Base-by-base conservation (phyloP, 2,888 invertebrate species). In the Ecdyonurus torrentis region DNA sequence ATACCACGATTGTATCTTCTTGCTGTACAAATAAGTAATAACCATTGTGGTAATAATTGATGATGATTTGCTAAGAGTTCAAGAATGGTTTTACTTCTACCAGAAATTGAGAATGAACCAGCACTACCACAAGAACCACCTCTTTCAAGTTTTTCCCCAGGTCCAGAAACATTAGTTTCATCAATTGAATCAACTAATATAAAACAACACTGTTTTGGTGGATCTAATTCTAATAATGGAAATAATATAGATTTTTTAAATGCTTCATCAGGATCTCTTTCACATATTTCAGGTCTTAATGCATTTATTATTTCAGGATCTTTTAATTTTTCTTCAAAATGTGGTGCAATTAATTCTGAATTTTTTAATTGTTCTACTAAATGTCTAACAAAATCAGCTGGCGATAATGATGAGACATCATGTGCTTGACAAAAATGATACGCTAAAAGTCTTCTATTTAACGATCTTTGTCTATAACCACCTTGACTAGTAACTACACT, bases 171-270 rank as follows among this genome's bases (percentile, higher is more conserved):
- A 63, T 75, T 74, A 18, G 83, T 83, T 71, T 96, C 95, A 72
- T 96, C 95, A 23, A 96, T 88, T 0, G 93, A 95, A 72, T 97
- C 97, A 1, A 96, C 91, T 5, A 96, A 76, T 58, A 96, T 78
- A 69, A 94, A 86, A 63, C 92, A 77, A 22, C 88, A 88, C 71
- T 91, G 89, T 61, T 71, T 69, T 0, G 94, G 93, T 2, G 91
- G 88, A 64, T 87, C 89, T 5, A 95, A 83, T 72, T 92, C 90
- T 55, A 91, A 75, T 25, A 97, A 77, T 0, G 96, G 96, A 70
- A 91, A 89, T 20, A 96, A 76, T 0, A 96, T 78, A 0, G 92
- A 90, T 70, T 89, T 86, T 71, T 91, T 91, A 72, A 96, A 87
- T 63, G 93, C 91, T 70, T 93, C 92, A 70, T 95, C 95, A 0